Evolutionary conservation across 2,888 invertebrate genomes (phyloP), one percentile per base, ranked within the genome.

Genomic region (Bugulina stolonifera): DNA sequence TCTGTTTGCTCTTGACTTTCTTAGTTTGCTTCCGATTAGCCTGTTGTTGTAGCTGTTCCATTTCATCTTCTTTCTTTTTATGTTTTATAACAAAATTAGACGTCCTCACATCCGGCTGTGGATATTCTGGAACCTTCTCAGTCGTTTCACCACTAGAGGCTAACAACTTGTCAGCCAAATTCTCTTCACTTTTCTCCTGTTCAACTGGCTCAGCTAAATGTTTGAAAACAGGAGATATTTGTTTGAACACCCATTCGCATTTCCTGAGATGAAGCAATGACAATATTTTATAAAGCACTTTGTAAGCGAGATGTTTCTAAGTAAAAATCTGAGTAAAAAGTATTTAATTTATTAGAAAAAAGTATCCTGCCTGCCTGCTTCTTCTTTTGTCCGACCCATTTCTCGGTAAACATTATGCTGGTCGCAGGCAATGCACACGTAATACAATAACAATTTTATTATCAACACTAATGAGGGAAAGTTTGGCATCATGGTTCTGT

Each of bases 11-110:
- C 27, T 64, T 64, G 29, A 32, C 32, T 64, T 34, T 64, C 64
- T 34, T 64, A 3, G 14, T 32, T 14, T 14, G 25, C 32, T 34
- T 64, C 25, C 64, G 64, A 32, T 3, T 29, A n/a, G 64, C 29
- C 32, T 25, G 64, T 10, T 27, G 27, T 18, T 43, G 43, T 18
- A 43, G 43, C 43, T 43, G 43, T 3, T 64, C 64, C 10, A 32
- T 14, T n/a, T 64, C 64, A 14, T 64, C 64, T n/a, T 14, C 10
- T 32, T 34, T 64, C 64, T 64, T 64, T 5, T 57, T 57, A 32
- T 64, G 27, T 27, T 64, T 64, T 22, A 64, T 34, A 3, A 64
- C 34, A 64, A 64, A 64, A 27, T 64, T 64, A 10, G 64, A 64
- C 25, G 29, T 64, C 34, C 64, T 64, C 5, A 64, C 10, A 34